phyloP scores from a whole-genome alignment of 2,888 invertebrate genomes.

The Aspidiotus destructor region DNA sequence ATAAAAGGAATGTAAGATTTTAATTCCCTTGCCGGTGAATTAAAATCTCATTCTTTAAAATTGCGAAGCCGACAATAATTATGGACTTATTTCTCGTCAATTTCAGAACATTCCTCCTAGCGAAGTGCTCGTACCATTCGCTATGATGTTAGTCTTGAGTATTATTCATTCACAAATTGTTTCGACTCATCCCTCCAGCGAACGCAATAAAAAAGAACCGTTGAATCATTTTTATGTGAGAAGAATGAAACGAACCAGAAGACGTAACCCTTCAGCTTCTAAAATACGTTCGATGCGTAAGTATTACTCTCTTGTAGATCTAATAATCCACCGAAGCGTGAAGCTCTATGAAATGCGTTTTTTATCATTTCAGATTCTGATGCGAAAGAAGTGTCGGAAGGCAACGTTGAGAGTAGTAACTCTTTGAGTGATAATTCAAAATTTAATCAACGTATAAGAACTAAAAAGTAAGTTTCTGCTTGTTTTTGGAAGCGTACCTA shows the following conservation, averaged over 20 bases:
- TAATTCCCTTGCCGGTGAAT: no score
- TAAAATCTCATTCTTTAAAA: no score
- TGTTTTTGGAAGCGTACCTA: neutral
- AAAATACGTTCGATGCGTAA: slow-evolving; percentile 14
- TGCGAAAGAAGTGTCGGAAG: slow-evolving; percentile 12
- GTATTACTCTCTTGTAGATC: neutral
- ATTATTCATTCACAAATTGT: slow-evolving; percentile 73
- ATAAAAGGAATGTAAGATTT: no score
- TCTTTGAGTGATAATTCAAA: slow-evolving; percentile 11
- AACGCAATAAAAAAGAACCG: slow-evolving; percentile 31
- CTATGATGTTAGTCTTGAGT: slow-evolving; percentile 63
- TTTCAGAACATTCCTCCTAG: slow-evolving; percentile 52
- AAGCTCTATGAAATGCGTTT: neutral
- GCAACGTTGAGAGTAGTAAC: slow-evolving; percentile 13
- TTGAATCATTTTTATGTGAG: slow-evolving; percentile 5
- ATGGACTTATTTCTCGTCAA: neutral
- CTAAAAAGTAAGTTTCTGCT: slow-evolving; percentile 19
- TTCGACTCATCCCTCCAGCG: slow-evolving; percentile 47
- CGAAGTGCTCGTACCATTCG: slow-evolving; percentile 61
- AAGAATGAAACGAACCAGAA: slow-evolving; percentile 19
- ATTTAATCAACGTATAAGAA: slow-evolving; percentile 11
- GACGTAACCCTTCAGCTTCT: slow-evolving; percentile 24
- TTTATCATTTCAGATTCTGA: slow-evolving; percentile 20
- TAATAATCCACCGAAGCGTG: no score
- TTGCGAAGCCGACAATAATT: no score